Percentiles rank a stretch among this genome's conserved stretches.
Conservation (phyloP, 2,888 invertebrate genomes). For the Drosophila merina region DNA sequence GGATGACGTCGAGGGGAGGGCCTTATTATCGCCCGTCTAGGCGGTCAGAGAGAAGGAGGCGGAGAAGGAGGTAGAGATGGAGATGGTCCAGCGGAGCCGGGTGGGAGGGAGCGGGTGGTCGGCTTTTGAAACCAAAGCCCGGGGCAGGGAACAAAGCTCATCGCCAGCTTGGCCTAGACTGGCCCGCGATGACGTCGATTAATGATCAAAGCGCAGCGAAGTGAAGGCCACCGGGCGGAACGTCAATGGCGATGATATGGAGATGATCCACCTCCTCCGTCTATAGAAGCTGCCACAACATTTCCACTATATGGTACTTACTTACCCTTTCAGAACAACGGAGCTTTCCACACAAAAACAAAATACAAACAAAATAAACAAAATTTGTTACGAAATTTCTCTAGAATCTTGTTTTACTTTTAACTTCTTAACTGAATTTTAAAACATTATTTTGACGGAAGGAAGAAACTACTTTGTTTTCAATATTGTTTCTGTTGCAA, state of each 20-base stretch:
- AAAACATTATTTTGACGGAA: no score
- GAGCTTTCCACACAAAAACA: not conserved
- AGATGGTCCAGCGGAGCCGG: not conserved
- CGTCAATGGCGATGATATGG: slow-evolving; percentile 27
- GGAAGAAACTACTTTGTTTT: no score
- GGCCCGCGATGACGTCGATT: slow-evolving; percentile 37
- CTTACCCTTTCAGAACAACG: not conserved
- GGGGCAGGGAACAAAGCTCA: slow-evolving; percentile 34
- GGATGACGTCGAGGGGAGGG: not conserved
- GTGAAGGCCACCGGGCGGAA: slow-evolving; percentile 23
- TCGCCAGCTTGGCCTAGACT: slow-evolving; percentile 36
- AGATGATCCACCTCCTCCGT: not conserved
- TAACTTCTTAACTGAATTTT: no score
- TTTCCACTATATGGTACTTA: not conserved
- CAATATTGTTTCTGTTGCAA: no score
- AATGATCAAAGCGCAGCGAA: slow-evolving; percentile 25
- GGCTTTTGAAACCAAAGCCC: slow-evolving; percentile 5
- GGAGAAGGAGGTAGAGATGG: not conserved
- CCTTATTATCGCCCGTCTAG: not conserved
- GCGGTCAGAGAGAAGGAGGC: not conserved
- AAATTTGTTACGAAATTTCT: not conserved
- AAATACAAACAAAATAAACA: not conserved
- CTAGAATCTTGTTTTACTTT: no score
- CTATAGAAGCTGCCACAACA: not conserved
- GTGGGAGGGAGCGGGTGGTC: slow-evolving; percentile 1